Evolutionary conservation across 2,113 vertebrate genomes (phyloP).

Genomic region (Eolophus roseicapilla): DNA sequence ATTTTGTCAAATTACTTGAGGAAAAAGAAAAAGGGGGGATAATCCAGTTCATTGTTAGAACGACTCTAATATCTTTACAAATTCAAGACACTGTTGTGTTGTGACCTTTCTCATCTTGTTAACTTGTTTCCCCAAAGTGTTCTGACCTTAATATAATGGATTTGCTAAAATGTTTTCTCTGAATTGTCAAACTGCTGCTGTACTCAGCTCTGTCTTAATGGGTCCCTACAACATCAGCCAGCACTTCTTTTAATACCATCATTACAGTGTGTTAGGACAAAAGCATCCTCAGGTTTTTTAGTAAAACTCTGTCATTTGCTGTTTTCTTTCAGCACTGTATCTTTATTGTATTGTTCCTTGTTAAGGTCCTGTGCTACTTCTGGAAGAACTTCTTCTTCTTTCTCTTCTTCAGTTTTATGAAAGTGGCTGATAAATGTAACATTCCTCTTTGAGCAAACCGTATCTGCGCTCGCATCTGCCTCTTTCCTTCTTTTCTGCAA

Average conservation of each 20-base stretch:
- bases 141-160: background rate
- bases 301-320: background rate
- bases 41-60: background rate
- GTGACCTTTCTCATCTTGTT: constrained; percentile 15
- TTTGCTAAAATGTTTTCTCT: background rate
- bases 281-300: background rate
- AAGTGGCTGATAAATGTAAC: background rate
- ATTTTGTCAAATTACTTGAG: background rate
- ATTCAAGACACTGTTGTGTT: background rate
- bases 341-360: background rate
- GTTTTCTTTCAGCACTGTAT: background rate
- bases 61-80: background rate
- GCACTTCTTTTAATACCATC: background rate
- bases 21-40: background rate
- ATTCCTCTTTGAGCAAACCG: background rate
- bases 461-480: background rate
- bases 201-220: background rate
- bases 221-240: background rate
- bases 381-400: background rate
- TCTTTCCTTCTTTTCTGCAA: background rate
- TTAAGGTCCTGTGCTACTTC: background rate
- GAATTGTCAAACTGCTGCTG: background rate
- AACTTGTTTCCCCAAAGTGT: background rate
- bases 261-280: background rate
- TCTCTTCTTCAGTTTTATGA: background rate